Percentiles rank a stretch among this genome's conserved stretches.
phyloP scores from a whole-genome alignment of 2,113 vertebrate species.

The Eulacestoma nigropectus region DNA sequence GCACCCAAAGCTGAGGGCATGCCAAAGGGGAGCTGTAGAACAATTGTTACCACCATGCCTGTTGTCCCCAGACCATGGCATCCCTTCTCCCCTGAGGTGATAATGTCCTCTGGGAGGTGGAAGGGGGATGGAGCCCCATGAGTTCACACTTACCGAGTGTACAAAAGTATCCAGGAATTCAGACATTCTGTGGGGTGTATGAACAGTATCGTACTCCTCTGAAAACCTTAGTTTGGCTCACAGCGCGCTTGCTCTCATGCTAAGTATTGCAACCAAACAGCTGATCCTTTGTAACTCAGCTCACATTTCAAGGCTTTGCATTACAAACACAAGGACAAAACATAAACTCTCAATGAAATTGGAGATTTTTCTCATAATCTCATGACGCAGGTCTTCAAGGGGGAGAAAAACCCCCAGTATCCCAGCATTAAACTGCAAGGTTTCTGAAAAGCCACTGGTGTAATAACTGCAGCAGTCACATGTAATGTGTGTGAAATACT shows the following conservation, averaged over 20 bases:
- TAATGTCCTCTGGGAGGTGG: too few relatives aligned
- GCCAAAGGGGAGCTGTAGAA: not conserved
- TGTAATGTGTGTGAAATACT: not conserved
- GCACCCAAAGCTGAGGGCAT: not conserved
- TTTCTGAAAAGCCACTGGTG: not conserved
- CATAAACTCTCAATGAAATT: not conserved
- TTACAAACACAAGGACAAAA: not conserved
- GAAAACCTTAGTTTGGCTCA: not conserved
- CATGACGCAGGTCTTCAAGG: not conserved
- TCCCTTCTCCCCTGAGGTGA: too few relatives aligned
- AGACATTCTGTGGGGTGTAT: accelerated
- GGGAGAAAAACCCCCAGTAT: accelerated
- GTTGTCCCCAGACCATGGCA: accelerated
- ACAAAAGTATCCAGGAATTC: not conserved
- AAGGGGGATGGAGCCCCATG: accelerated
- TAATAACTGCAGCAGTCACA: not conserved
- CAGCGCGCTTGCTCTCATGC: accelerated
- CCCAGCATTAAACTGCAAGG: not conserved
- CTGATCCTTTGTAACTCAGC: not conserved
- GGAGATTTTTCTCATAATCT: not conserved
- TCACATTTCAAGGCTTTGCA: not conserved
- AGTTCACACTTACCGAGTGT: accelerated
- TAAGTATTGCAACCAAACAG: not conserved
- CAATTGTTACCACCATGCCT: accelerated
- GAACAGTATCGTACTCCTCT: not conserved